phyloP scores from a whole-genome alignment of 1,140 invertebrate species.

The Pseudobourletiella spinata region DNA sequence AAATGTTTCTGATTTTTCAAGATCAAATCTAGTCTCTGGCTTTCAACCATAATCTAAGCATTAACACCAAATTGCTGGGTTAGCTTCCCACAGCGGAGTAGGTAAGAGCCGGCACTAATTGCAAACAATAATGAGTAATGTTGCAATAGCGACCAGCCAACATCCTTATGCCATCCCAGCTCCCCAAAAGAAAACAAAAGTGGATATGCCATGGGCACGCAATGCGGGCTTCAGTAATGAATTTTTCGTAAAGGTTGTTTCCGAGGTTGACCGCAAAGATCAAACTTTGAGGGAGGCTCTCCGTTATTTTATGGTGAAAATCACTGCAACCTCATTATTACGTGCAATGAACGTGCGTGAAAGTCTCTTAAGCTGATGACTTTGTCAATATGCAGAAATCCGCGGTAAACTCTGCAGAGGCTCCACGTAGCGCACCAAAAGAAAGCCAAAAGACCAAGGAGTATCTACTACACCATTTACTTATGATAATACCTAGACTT shows the following conservation, averaged over 20 bases:
- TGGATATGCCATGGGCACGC: background rate
- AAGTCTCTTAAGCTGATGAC: no score
- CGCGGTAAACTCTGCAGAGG: no score
- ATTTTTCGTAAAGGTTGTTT: no score
- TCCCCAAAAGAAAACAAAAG: background rate
- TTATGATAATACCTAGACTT: no score
- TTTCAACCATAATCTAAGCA: background rate
- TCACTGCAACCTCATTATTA: background rate
- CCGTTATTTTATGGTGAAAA: background rate
- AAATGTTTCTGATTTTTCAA: conserved; percentile 30
- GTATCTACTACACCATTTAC: no score
- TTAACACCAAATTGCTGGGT: conserved; percentile 2
- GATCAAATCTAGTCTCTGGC: background rate
- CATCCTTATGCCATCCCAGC: no score
- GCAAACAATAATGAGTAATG: background rate
- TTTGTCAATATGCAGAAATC: no score
- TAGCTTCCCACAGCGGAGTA: background rate
- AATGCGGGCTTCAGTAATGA: background rate
- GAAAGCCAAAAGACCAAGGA: no score
- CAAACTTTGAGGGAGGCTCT: background rate
- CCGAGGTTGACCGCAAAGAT: background rate
- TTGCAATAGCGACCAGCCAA: no score
- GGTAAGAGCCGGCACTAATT: no score
- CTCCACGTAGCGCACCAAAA: no score
- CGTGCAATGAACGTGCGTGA: no score